phyloP scores from a whole-genome alignment of 1,140 invertebrate species.

The Zaprionus nigranus region DNA sequence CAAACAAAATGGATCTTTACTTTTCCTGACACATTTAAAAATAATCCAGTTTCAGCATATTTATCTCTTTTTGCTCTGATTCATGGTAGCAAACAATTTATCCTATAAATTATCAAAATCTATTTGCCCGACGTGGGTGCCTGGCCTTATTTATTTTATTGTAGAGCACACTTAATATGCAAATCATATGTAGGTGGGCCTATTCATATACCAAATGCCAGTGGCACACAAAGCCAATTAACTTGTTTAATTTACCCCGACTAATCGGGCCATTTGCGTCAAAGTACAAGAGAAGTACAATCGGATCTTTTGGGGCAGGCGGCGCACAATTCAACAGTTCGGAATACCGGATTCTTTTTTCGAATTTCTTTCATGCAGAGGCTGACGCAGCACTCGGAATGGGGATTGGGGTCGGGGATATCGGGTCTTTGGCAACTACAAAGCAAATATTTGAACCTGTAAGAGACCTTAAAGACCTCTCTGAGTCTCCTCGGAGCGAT shows the following conservation, averaged over 20 bases:
- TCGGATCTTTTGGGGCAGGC: slow-evolving; percentile 35
- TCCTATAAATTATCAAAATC: slow-evolving; percentile 6
- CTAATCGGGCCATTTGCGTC: slow-evolving; percentile 78
- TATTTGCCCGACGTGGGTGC: neutral
- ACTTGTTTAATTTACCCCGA: slow-evolving; percentile 67
- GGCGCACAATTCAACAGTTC: slow-evolving; percentile 62
- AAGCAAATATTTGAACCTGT: slow-evolving; percentile 78
- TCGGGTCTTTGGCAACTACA: slow-evolving; percentile 65
- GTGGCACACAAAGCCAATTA: slow-evolving; percentile 53
- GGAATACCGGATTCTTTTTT: slow-evolving; percentile 31
- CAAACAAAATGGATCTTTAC: neutral
- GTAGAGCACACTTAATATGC: slow-evolving; percentile 9
- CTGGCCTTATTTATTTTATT: slow-evolving; percentile 4
- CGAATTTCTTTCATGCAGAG: slow-evolving; percentile 19
- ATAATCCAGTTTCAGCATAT: slow-evolving; percentile 1
- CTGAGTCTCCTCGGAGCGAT: slow-evolving; percentile 40
- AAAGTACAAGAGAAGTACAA: slow-evolving; percentile 56
- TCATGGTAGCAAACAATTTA: slow-evolving; percentile 1
- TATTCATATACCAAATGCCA: slow-evolving; percentile 28
- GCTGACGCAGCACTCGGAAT: slow-evolving; percentile 35
- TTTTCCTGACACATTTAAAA: neutral
- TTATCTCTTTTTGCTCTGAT: slow-evolving; percentile 2
- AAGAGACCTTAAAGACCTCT: slow-evolving; percentile 59
- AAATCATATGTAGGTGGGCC: slow-evolving; percentile 8
- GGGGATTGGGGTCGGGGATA: slow-evolving; percentile 10